phyloP scores from a whole-genome alignment of 2,888 invertebrate genomes.

The Macroteleia sp. region DNA sequence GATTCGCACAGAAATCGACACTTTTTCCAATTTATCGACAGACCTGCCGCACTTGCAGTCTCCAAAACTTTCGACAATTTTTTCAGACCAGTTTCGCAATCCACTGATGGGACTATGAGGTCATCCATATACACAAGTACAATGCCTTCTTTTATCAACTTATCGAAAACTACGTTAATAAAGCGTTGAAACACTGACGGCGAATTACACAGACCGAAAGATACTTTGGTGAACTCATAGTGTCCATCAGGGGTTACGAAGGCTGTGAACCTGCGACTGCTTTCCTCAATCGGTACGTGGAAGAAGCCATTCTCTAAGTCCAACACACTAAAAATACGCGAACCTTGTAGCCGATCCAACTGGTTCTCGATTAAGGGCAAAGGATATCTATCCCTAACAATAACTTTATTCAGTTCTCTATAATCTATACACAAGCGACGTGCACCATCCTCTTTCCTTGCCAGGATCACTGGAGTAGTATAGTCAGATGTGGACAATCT shows the following conservation, averaged over 20 bases:
- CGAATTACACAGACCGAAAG: slow-evolving; percentile 15
- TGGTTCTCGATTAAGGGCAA: slow-evolving; percentile 34
- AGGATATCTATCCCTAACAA: slow-evolving; percentile 59
- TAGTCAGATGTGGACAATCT: slow-evolving; percentile 49
- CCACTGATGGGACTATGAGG: not conserved
- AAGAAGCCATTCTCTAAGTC: slow-evolving; percentile 47
- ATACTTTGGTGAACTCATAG: slow-evolving; percentile 4
- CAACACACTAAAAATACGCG: slow-evolving; percentile 39
- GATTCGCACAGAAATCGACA: too few species aligned
- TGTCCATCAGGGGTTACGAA: slow-evolving; percentile 60
- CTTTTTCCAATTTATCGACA: too few species aligned
- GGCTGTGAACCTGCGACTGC: slow-evolving; percentile 70
- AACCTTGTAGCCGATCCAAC: slow-evolving; percentile 44
- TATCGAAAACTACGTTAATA: slow-evolving; percentile 60
- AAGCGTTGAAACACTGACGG: slow-evolving; percentile 2
- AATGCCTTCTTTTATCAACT: slow-evolving; percentile 47
- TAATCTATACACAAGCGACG: slow-evolving; percentile 66
- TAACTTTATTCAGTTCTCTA: slow-evolving; percentile 61
- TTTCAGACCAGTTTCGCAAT: not conserved
- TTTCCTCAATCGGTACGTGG: slow-evolving; percentile 67
- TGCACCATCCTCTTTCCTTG: slow-evolving; percentile 64
- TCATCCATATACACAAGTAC: not conserved
- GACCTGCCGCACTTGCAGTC: too few species aligned
- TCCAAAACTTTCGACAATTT: too few species aligned
- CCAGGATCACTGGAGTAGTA: slow-evolving; percentile 66